Conservation (phyloP, 2,113 vertebrate genomes). For the Atherinomorus stipes region DNA sequence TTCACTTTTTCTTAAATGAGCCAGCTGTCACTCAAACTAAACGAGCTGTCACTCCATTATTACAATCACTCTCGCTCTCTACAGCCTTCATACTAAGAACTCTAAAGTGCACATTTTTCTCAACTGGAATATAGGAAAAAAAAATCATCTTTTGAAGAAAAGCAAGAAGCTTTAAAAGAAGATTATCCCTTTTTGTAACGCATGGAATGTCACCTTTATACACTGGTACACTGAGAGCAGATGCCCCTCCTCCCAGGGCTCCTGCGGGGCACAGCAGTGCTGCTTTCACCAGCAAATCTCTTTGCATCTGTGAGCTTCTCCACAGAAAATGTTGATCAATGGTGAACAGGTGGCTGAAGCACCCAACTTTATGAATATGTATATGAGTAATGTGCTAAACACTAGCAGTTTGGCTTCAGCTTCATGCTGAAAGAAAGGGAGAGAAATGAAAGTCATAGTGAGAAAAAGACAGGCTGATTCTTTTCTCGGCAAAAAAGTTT, state of each 20-base stretch:
- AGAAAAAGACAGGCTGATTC: slow-evolving; percentile 32
- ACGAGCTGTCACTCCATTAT: background rate
- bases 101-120: background rate
- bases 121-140: background rate
- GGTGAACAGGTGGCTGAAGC: slow-evolving; percentile 63
- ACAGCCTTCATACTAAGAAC: background rate
- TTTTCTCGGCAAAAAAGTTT: slow-evolving; percentile 55
- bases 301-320: slow-evolving; percentile 49
- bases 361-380: slow-evolving; percentile 57
- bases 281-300: slow-evolving; percentile 29
- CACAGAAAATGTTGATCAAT: slow-evolving; percentile 58
- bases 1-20: background rate
- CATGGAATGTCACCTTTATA: slow-evolving; percentile 2
- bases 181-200: background rate
- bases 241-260: background rate
- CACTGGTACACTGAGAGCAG: background rate
- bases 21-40: background rate
- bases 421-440: slow-evolving; percentile 10
- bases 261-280: slow-evolving; percentile 7
- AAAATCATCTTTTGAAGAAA: background rate
- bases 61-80: background rate
- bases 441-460: background rate
- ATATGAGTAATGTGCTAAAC: slow-evolving; percentile 57
- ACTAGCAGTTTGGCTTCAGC: slow-evolving; percentile 25
- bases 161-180: background rate